Evolutionary conservation across 2,888 invertebrate genomes (phyloP).

Genomic region (Epistrophe grossulariae): DNA sequence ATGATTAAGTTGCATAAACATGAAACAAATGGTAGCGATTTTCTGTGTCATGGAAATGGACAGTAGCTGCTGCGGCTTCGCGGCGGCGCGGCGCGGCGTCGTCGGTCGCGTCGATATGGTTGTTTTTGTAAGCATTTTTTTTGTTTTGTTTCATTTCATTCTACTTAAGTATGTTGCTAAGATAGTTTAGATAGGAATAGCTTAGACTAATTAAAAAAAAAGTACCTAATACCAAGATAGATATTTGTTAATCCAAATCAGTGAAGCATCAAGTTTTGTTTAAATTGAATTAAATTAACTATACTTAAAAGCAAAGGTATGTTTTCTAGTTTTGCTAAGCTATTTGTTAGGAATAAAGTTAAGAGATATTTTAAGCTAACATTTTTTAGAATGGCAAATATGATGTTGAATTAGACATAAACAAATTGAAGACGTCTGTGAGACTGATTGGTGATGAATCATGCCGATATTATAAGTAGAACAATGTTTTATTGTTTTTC

Average conservation of each 20-base stretch:
- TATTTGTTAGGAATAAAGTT: constrained; percentile 17
- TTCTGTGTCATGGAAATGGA: constrained; percentile 74
- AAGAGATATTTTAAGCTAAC: background rate
- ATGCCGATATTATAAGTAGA: too few species aligned
- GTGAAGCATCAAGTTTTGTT: constrained; percentile 43
- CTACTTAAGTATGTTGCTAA: background rate
- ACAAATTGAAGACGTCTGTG: constrained; percentile 3
- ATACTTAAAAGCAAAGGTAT: background rate
- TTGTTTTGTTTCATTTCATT: background rate
- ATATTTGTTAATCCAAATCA: constrained; percentile 46
- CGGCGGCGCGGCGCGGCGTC: too few species aligned
- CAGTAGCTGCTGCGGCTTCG: background rate
- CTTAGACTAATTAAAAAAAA: background rate
- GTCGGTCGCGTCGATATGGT: too few species aligned
- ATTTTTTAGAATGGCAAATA: constrained; percentile 16
- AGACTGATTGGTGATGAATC: too few species aligned
- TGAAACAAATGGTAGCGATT: constrained; percentile 58
- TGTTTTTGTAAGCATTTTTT: background rate
- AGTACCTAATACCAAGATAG: background rate
- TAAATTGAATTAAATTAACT: constrained; percentile 18
- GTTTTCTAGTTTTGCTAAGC: constrained; percentile 27
- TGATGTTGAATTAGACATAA: constrained; percentile 32
- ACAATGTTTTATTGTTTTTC: too few species aligned
- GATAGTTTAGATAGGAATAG: background rate
- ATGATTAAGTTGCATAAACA: constrained; percentile 62